Base-by-base conservation (phyloP, 2,888 invertebrate genomes). In the Drosophila anceps region DNA sequence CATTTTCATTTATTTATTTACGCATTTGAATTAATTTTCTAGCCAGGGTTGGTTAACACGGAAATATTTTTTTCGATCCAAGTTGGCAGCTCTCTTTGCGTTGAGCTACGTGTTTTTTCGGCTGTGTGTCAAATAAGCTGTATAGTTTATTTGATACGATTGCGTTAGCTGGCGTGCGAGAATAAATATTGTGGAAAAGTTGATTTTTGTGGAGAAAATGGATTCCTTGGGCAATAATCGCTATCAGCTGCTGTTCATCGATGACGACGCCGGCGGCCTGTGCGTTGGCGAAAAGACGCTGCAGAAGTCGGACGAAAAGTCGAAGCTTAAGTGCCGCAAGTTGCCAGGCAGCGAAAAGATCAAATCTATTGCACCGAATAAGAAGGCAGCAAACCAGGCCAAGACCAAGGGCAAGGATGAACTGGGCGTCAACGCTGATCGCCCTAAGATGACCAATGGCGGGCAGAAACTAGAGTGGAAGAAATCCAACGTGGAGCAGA, bases 241-340 rank as follows among this genome's bases (percentile, higher is more conserved):
- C 65, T 76, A 61, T 53, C 48, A 76, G 7, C 24, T 79, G 65
- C 55, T 79, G 9, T 78, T 50, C 58, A 50, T 74, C 0, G 80
- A 79, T 1, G 71, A 76, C 12, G 76, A 79, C 7, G 15, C 6
- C 33, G 18, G 13, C 18, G 75, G 58, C 0, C 0, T 18, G 0
- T 8, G 35, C 18, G 9, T 24, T 1, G 65, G 43, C 27, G 33
- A 67, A 9, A 37, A 20, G 12, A 27, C 41, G 18, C 27, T 41
- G 5, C 27, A 12, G 10, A 2, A 18, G 12, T 13, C 20, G 3
- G 15, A 20, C 15, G 15, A 8, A 0, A 20, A 13, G 9, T 8
- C 12, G 33, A 33, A 31, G 33, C 2, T 13, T 10, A 43, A 57
- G 20, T 6, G 15, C 57, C 20, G 1, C 20, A 57, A 43, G 41